Percentiles rank a stretch among this genome's conserved stretches.
These are phyloP conservation scores for Anguilla rostrata DNA, from an alignment of 2,113 vertebrate genomes.

Conservation along the genomic window DNA sequence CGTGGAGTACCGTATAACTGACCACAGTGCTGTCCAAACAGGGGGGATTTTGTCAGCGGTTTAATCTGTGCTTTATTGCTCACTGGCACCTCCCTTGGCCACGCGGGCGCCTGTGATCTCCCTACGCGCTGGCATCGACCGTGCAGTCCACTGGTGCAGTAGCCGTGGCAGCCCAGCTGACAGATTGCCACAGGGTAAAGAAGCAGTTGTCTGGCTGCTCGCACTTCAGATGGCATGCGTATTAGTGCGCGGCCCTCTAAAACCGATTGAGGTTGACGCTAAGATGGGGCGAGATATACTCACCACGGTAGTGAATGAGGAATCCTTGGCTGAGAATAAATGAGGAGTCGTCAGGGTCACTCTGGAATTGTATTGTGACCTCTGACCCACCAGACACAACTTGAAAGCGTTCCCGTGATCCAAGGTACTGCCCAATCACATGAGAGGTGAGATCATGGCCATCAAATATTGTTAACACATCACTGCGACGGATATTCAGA, in stretches of 20 bases:
- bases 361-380: conserved; percentile 89
- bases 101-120: no score
- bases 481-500: conserved; percentile 84
- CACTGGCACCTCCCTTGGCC: no score
- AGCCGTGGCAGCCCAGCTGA: not conserved
- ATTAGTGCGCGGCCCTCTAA: not conserved
- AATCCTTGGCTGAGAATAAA: conserved; percentile 88
- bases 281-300: not conserved
- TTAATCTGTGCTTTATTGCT: no score
- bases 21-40: no score
- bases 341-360: conserved; percentile 79
- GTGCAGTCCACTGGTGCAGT: no score
- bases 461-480: conserved; percentile 83
- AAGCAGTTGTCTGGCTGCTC: not conserved
- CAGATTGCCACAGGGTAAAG: not conserved
- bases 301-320: conserved; percentile 86
- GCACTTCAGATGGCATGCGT: not conserved
- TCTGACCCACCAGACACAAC: conserved; percentile 83
- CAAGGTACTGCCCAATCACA: conserved; percentile 85
- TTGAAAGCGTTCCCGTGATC: conserved; percentile 81
- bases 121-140: no score
- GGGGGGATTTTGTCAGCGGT: no score
- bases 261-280: no score
- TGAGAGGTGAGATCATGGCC: conserved; percentile 82
- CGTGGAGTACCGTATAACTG: no score